These are phyloP conservation scores for Numida meleagris DNA, from an alignment of 2,113 vertebrate genomes.

Conservation along the genomic window DNA sequence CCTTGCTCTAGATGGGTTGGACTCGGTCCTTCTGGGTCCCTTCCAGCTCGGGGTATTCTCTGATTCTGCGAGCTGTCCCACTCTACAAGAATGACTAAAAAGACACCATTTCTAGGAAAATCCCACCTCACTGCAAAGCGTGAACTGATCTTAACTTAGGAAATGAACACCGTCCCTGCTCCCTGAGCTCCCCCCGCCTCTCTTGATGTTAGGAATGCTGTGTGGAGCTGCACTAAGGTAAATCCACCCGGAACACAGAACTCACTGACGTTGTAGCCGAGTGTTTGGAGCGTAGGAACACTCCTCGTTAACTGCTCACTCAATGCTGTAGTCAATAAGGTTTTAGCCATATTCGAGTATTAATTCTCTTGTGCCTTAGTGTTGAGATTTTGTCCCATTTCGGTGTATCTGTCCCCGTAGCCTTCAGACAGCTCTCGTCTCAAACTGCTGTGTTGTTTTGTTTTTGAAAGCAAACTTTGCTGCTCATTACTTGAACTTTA, in stretches of 20 bases:
- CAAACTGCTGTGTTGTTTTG: background rate
- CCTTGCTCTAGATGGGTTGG: background rate
- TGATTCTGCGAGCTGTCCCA: background rate
- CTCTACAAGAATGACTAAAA: background rate
- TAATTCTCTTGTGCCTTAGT: constrained; percentile 70
- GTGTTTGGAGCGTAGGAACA: background rate
- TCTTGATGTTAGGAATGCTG: background rate
- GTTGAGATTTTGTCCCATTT: constrained; percentile 30
- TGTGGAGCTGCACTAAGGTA: background rate
- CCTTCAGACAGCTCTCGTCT: background rate
- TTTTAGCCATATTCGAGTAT: constrained; percentile 58
- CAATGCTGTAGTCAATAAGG: constrained; percentile 19
- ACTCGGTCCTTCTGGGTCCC: too few relatives aligned
- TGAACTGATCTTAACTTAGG: background rate
- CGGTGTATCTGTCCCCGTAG: background rate
- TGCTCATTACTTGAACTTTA: constrained; percentile 50
- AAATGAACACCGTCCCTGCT: background rate
- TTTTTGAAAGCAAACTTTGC: background rate
- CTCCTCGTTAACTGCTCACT: background rate
- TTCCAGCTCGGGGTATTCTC: too few relatives aligned
- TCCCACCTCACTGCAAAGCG: background rate
- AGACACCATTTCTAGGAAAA: background rate
- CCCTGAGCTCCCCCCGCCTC: background rate
- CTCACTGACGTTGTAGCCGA: constrained; percentile 1
- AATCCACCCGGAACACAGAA: background rate